Percentiles rank a stretch among this genome's conserved stretches.
phyloP scores from a whole-genome alignment of 2,113 vertebrate genomes.

The Varanus salvator region DNA sequence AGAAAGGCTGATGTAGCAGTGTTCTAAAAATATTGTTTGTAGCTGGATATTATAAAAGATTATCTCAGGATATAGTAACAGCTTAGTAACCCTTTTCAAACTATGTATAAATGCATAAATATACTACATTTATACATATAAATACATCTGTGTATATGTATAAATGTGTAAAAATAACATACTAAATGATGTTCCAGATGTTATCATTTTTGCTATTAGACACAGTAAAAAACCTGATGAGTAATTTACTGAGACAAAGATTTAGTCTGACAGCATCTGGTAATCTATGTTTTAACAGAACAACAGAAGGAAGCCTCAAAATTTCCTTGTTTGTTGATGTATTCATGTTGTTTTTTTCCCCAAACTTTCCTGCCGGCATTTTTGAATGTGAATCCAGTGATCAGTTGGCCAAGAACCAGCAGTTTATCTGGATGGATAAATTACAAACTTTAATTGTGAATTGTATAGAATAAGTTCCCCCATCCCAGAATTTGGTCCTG shows the following conservation, averaged over 20 bases:
- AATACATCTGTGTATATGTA: neutral
- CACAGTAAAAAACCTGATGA: neutral
- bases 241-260: neutral
- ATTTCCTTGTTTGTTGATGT: neutral
- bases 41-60: neutral
- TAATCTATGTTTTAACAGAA: neutral
- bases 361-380: neutral
- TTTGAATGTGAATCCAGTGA: neutral
- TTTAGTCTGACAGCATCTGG: neutral
- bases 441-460: neutral
- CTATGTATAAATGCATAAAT: neutral
- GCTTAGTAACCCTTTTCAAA: neutral
- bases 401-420: neutral
- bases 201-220: slow-evolving; percentile 31
- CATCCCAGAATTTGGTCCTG: neutral
- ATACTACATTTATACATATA: no score
- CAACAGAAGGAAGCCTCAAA: no score
- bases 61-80: slow-evolving; percentile 32
- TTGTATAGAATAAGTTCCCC: neutral
- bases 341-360: neutral
- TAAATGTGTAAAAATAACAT: neutral
- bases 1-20: neutral
- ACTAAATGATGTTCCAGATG: neutral
- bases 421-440: neutral
- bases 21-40: slow-evolving; percentile 25